Evolutionary conservation across 2,113 vertebrate species (phyloP), one percentile per base, ranked within the genome.

Genomic region (Merops nubicus): DNA sequence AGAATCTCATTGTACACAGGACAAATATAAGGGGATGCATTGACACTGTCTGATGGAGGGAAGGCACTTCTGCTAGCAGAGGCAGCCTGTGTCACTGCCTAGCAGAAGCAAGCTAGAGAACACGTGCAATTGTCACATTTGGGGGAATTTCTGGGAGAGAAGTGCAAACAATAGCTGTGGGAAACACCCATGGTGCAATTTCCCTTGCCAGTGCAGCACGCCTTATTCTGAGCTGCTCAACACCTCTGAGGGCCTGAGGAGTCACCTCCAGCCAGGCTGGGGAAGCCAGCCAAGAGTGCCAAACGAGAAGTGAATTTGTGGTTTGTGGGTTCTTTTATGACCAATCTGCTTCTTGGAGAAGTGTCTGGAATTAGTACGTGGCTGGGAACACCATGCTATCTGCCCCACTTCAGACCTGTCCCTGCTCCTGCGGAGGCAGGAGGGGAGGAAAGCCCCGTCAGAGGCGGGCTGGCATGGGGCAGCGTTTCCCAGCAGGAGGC

Each of bases 1-100:
- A 97, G 92, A 95, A 90, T 51, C 57, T 82, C 69, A 86, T 85
- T 98, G 91, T 97, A 74, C 60, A 28, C 38, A 43, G 73, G 88
- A 91, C 74, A 96, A 96, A 96, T 13, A 93, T 47, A 97, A 96
- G 95, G 91, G 77, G 48, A 74, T 85, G 94, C 88, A 96, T 29
- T 96, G 95, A 97, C 38, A 21, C 79, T 73, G 48, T 48, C 82
- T 69, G 80, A 29, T 11, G 25, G 15, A 28, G 25, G 77, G 47
- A 74, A 84, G 69, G 79, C 68, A 84, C 31, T 68, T 84, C 78
- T 88, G 86, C 57, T 29, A 50, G 5, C 72, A 96, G 67, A 85
- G 68, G 85, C 82, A 7, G 85, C 91, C 81, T 96, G 68, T 85
- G 89, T 50, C 22, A 25, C 48, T 50, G 48, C 48, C 94, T 93